Evolutionary conservation across 2,888 invertebrate genomes (phyloP).

Genomic region (Ormyrus nitidulus): DNA sequence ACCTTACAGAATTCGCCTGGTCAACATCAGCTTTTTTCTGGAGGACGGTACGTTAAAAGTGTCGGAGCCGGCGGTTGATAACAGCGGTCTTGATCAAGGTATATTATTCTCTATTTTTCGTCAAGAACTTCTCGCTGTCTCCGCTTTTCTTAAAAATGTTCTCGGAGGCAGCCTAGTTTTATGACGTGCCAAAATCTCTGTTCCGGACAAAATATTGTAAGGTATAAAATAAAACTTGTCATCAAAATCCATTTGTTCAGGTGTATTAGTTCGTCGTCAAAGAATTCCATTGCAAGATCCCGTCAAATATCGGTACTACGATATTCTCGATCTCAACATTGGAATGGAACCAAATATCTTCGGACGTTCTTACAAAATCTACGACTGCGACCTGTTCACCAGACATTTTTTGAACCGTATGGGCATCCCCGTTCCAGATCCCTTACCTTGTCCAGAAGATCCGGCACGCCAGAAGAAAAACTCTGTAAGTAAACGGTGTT

Average conservation of each 20-base stretch:
- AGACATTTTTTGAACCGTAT: conserved; percentile 88
- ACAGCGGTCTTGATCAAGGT: conserved; percentile 93
- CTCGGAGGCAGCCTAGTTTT: too few relatives aligned
- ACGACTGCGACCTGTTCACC: conserved; percentile 92
- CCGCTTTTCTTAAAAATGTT: too few relatives aligned
- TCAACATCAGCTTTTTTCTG: conserved; percentile 90
- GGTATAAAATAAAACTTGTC: conserved; percentile 9
- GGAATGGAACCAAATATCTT: conserved; percentile 88
- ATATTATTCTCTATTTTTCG: not conserved
- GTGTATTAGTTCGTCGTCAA: conserved; percentile 88
- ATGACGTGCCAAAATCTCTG: not conserved
- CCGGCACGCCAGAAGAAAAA: conserved; percentile 66
- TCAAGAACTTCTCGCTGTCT: not conserved
- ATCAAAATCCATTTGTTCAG: conserved; percentile 72
- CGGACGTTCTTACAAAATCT: conserved; percentile 88
- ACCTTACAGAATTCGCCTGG: conserved; percentile 84
- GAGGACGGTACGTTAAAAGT: conserved; percentile 96
- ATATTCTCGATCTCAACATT: conserved; percentile 91
- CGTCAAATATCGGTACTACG: conserved; percentile 86
- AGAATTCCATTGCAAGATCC: conserved; percentile 86
- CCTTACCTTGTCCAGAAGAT: conserved; percentile 78
- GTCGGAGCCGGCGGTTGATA: conserved; percentile 86
- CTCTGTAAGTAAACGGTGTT: conserved; percentile 60
- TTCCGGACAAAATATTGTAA: not conserved
- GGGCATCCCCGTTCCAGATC: conserved; percentile 89